phyloP scores from a whole-genome alignment of 2,113 vertebrate species.

The Ictalurus punctatus region DNA sequence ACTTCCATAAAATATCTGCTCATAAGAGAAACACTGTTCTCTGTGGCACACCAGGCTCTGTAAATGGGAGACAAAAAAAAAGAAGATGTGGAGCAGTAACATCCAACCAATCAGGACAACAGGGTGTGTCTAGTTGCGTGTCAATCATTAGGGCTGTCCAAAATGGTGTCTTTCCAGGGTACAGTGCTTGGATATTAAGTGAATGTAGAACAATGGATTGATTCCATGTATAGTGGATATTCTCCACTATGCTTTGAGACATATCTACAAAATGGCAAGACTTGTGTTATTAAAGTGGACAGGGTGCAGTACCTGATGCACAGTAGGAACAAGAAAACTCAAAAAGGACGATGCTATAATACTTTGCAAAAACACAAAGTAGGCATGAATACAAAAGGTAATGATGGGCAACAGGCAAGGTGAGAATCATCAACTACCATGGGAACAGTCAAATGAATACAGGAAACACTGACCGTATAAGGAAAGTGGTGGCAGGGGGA shows the following conservation, averaged over 20 bases:
- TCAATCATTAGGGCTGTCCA: background rate
- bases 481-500: background rate
- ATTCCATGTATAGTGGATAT: background rate
- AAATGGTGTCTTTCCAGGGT: background rate
- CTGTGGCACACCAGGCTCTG: background rate
- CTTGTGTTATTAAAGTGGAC: background rate
- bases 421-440: background rate
- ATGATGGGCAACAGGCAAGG: background rate
- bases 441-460: background rate
- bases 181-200: background rate
- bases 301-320: background rate
- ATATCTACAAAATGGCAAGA: background rate
- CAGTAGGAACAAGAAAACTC: background rate
- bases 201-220: background rate
- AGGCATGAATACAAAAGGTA: background rate
- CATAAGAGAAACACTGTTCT: background rate
- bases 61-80: background rate
- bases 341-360: background rate
- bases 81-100: background rate
- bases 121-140: background rate
- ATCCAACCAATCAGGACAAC: background rate
- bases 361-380: background rate
- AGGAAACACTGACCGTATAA: background rate
- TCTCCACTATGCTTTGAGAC: background rate
- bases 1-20: background rate